Evolutionary conservation across 2,888 invertebrate species (phyloP).

Genomic region (Sphecodes monilicornis): DNA sequence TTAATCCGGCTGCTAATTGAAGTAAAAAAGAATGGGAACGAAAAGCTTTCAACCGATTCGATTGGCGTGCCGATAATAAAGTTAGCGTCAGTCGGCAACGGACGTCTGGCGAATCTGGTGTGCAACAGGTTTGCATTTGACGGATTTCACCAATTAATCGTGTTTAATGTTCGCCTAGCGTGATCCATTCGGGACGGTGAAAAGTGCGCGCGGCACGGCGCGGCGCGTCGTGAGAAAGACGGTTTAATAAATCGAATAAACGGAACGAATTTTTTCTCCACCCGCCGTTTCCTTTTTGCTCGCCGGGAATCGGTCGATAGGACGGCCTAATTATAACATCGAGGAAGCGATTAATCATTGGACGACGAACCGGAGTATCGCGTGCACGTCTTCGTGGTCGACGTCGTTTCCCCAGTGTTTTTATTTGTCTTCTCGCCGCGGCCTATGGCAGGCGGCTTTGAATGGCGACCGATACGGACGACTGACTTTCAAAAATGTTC

Average conservation of each 20-base stretch:
- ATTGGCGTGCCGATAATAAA: conserved; percentile 17
- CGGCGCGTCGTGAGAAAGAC: not conserved
- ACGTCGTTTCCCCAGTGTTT: conserved; percentile 31
- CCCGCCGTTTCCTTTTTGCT: not conserved
- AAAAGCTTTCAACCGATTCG: not conserved
- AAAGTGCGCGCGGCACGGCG: not conserved
- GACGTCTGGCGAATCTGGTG: conserved; percentile 22
- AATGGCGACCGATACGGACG: conserved; percentile 48
- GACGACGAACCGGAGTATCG: conserved; percentile 32
- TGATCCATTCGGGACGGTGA: conserved; percentile 16
- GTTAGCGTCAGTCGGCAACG: not conserved
- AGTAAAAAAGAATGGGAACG: not conserved
- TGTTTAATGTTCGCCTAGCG: conserved; percentile 31
- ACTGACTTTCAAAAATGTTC: conserved; percentile 63
- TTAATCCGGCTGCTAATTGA: conserved; percentile 6
- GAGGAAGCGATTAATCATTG: conserved; percentile 51
- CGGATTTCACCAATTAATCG: conserved; percentile 50
- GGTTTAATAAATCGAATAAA: conserved; percentile 20
- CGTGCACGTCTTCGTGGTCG: conserved; percentile 28
- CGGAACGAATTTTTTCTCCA: conserved; percentile 7
- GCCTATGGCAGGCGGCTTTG: conserved; percentile 48
- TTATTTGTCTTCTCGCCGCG: conserved; percentile 55
- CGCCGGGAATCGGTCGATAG: conserved; percentile 27
- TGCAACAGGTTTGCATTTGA: conserved; percentile 56
- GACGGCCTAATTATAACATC: conserved; percentile 45